phyloP scores from a whole-genome alignment of 2,797 vertebrate genomes.

The Coilia nasus region DNA sequence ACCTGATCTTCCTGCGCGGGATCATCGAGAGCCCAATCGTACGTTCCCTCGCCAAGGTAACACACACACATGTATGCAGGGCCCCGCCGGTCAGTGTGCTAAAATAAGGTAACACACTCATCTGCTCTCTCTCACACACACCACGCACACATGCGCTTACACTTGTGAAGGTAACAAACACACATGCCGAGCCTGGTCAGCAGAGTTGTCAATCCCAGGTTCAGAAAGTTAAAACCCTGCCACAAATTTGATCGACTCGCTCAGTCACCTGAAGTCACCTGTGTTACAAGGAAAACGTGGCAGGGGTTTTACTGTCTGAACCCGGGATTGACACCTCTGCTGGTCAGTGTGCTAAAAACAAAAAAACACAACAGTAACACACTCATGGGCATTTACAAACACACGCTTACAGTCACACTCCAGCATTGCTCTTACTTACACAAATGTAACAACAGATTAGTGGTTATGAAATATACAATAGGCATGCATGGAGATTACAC shows the following conservation, averaged over 20 bases:
- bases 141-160: neutral
- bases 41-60: constrained; percentile 86
- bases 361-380: too few species aligned
- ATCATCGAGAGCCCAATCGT: constrained; percentile 98
- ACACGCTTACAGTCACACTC: neutral
- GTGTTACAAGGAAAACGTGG: too few species aligned
- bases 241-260: too few species aligned
- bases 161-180: neutral
- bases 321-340: too few species aligned
- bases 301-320: too few species aligned
- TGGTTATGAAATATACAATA: neutral
- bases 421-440: neutral
- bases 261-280: too few species aligned
- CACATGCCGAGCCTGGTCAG: neutral
- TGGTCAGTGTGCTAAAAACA: constrained; percentile 20
- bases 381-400: too few species aligned
- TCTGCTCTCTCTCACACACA: constrained; percentile 37
- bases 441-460: neutral
- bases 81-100: neutral
- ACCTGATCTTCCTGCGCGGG: constrained; percentile 96
- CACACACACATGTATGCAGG: constrained; percentile 52
- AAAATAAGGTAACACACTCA: constrained; percentile 42
- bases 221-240: too few species aligned
- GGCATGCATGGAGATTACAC: neutral
- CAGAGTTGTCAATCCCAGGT: too few species aligned